Base-by-base conservation (phyloP, 2,888 invertebrate species). In the Oxystoma pomonae region DNA sequence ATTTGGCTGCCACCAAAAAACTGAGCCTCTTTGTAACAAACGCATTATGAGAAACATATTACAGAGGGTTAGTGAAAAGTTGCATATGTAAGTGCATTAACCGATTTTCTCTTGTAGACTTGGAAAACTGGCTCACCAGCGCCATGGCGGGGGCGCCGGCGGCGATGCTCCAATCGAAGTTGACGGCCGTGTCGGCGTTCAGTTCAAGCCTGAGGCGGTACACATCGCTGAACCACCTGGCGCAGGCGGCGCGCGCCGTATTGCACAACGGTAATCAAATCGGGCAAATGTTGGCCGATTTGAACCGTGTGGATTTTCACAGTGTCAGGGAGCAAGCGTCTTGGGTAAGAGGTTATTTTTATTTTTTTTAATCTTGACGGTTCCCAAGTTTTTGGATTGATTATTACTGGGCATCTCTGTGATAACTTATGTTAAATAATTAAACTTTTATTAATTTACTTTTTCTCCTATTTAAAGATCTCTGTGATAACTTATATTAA, bases 301-400 rank as follows among this genome's bases (percentile, higher is more conserved):
- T 99, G 72, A 97, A 96, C 83, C 90, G 97, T 70, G 97, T 99
- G 53, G 98, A 99, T 83, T 98, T 99, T 83, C 92, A 94, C 77
- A 96, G 97, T 83, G 96, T 99, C 16, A 96, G 94, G 74, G 83
- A 84, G 73, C 87, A 96, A 85, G 98, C 98, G 1, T 93, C 95
- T 0, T 98, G 98, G 98, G 97, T 68, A 62, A 68, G 68, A 20
- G 17, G 9, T 55, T 55, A n/a, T n/a, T n/a, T n/a, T 16, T 16
- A 20, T 59, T 3, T 19, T 16, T 18, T 60, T 1, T 22, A 52
- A 16, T 16, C n/a, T n/a, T n/a, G n/a, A n/a, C n/a, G n/a, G n/a
- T n/a, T n/a, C n/a, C n/a, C n/a, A n/a, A n/a, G n/a, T n/a, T n/a
- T n/a, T n/a, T n/a, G n/a, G n/a, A n/a, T n/a, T n/a, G n/a, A n/a